Evolutionary conservation across 2,888 invertebrate species (phyloP), one percentile per base, ranked within the genome.

Genomic region (Acanthosepion lycidas): DNA sequence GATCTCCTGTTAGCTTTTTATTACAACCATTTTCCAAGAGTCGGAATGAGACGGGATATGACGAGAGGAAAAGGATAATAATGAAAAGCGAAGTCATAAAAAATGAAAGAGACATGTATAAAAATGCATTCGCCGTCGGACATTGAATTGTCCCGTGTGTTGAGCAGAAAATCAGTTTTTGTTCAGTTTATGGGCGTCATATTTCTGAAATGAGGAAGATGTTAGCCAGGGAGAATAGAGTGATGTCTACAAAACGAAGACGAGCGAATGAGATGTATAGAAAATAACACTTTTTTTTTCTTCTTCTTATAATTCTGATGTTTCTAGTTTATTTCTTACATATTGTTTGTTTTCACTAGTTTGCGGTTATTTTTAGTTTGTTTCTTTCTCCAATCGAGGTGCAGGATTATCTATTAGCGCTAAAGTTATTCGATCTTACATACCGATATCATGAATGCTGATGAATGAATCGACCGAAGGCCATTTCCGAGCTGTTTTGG

Each of bases 1-100:
- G 78, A 78, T 78, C 78, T 78, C 78, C 78, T n/a, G 78, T 78
- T 78, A n/a, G 78, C 78, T n/a, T 78, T 78, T 78, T 78, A 78
- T 78, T 78, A 33, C 78, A 78, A 78, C 78, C n/a, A n/a, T n/a
- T n/a, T n/a, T n/a, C 33, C 78, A n/a, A 15, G 15, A 78, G 78
- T 15, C 15, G 78, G 78, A 78, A 78, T n/a, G 78, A n/a, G 78
- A 33, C n/a, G n/a, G n/a, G 23, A 78, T 78, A 78, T 78, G 78
- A 33, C n/a, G 78, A 78, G 12, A 78, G n/a, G 78, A 78, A 78
- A n/a, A n/a, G n/a, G n/a, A n/a, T n/a, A 78, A 15, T 78, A 33
- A n/a, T n/a, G 78, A 33, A 78, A 15, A 78, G 78, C n/a, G 18
- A 12, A 8, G n/a, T 9, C 3, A n/a, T n/a, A n/a, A 78, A 78